Conservation (phyloP, 2,797 vertebrate species). For the Mallotus villosus region DNA sequence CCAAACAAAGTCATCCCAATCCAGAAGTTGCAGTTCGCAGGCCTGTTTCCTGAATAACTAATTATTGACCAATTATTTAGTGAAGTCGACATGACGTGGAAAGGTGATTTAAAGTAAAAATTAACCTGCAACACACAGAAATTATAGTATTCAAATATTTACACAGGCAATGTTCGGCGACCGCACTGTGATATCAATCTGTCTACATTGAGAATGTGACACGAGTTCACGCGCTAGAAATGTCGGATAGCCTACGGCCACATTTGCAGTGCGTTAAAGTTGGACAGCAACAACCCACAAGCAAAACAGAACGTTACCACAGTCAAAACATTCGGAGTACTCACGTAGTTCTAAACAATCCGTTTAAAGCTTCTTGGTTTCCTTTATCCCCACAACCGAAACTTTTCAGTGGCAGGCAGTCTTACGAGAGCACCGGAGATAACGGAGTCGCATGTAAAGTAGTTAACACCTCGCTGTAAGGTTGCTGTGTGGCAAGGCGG, state of each 20-base stretch:
- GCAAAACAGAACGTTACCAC: conserved; percentile 21
- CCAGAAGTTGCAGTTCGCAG: not conserved
- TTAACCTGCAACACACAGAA: not conserved
- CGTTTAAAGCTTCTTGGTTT: conserved; percentile 41
- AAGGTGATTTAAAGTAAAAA: not conserved
- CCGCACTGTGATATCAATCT: conserved; percentile 12
- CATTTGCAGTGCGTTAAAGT: conserved; percentile 41
- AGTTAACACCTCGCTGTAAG: conserved; percentile 76
- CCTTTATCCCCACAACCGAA: conserved; percentile 51
- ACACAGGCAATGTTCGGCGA: conserved; percentile 34
- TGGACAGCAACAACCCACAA: conserved; percentile 18
- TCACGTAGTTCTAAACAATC: conserved; percentile 56
- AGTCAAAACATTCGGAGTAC: conserved; percentile 38
- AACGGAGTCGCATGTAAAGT: conserved; percentile 71
- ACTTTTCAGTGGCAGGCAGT: conserved; percentile 48
- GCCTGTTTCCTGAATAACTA: not conserved
- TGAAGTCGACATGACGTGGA: not conserved
- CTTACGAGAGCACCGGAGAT: conserved; percentile 60
- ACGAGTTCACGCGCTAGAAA: conserved; percentile 21
- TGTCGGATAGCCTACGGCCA: conserved; percentile 23
- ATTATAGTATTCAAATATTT: conserved; percentile 35
- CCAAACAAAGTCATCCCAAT: not conserved
- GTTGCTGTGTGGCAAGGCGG: conserved; percentile 50
- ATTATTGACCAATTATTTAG: no score
- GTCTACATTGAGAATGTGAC: conserved; percentile 9